Conservation (phyloP, 2,797 vertebrate species). For the Micropoecilia bifurca region DNA sequence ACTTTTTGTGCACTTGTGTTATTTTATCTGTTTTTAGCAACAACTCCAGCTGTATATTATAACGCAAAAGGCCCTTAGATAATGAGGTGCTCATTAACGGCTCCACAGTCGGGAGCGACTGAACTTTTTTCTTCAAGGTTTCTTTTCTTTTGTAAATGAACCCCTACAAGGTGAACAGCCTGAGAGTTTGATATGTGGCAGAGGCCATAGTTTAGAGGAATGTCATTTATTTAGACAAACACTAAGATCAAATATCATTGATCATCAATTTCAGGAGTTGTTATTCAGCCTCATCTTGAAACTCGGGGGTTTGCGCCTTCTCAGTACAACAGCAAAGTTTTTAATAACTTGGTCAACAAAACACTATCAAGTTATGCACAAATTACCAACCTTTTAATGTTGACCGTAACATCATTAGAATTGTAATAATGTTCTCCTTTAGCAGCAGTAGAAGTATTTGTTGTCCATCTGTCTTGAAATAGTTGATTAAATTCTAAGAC, state of each 20-base stretch:
- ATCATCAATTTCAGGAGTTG: not conserved
- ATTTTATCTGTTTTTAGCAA: constrained; percentile 23
- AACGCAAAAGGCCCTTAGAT: constrained; percentile 44
- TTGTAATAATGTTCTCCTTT: not conserved
- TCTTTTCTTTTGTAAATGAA: constrained; percentile 43
- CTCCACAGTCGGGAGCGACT: constrained; percentile 38
- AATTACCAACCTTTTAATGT: not conserved
- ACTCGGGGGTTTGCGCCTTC: not conserved
- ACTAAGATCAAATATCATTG: not conserved
- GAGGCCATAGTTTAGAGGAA: constrained; percentile 16
- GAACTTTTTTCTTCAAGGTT: constrained; percentile 19
- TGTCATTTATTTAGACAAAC: not conserved
- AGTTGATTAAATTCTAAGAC: not conserved
- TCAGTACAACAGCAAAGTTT: not conserved
- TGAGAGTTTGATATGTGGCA: constrained; percentile 20
- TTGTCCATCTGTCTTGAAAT: not conserved
- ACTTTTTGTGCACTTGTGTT: constrained; percentile 11
- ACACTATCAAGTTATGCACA: not conserved
- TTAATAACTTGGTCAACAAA: not conserved
- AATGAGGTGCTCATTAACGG: constrained; percentile 72
- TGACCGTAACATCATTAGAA: not conserved
- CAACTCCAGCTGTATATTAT: constrained; percentile 46
- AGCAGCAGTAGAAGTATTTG: not conserved
- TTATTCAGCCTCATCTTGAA: not conserved
- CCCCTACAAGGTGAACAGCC: constrained; percentile 27